Evolutionary conservation across 2,888 invertebrate species (phyloP).

Genomic region (Parascotia fuliginaria): DNA sequence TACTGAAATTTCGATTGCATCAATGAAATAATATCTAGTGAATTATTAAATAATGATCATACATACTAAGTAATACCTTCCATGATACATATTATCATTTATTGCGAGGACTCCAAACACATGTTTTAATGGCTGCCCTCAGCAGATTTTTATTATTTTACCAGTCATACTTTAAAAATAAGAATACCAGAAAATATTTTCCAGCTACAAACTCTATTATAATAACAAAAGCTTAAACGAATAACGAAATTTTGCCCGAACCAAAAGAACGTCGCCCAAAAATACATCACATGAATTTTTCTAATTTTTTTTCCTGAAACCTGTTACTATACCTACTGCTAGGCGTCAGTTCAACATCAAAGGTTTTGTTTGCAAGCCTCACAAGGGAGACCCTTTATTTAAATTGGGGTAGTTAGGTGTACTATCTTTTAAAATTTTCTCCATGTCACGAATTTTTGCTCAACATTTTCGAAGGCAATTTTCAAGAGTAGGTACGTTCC

Average conservation of each 20-base stretch:
- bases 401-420: conserved; percentile 12
- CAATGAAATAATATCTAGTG: no score
- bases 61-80: no score
- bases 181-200: no score
- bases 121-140: no score
- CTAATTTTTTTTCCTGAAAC: not conserved
- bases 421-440: conserved; percentile 6
- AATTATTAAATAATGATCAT: no score
- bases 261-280: not conserved
- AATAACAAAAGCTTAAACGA: not conserved
- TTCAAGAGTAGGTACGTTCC: not conserved
- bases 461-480: conserved; percentile 2
- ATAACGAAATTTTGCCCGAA: not conserved
- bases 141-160: no score
- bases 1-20: no score
- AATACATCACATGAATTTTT: conserved; percentile 1
- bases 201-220: no score
- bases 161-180: no score
- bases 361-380: conserved; percentile 10
- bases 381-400: conserved; percentile 9
- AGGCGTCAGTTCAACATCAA: conserved; percentile 9
- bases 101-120: no score
- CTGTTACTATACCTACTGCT: conserved; percentile 1
- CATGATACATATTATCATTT: no score
- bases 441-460: conserved; percentile 4